phyloP scores from a whole-genome alignment of 2,797 vertebrate species.

The Morus bassanus region DNA sequence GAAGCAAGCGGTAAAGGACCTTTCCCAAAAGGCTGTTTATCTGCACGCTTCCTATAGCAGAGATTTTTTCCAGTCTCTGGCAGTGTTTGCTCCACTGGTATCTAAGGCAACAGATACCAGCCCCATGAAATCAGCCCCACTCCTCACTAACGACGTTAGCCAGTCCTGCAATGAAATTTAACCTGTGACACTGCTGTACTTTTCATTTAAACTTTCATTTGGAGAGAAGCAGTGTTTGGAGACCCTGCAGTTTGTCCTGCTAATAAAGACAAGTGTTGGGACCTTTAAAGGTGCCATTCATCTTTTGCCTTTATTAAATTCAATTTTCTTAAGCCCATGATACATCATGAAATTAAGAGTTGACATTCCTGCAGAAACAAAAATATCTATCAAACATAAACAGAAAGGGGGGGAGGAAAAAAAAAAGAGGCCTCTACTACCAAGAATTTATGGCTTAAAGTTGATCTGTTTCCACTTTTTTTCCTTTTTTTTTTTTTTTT shows the following conservation, averaged over 20 bases:
- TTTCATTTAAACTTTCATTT: slow-evolving; percentile 87
- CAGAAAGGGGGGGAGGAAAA: slow-evolving; percentile 17
- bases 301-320: slow-evolving; percentile 85
- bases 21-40: slow-evolving; percentile 60
- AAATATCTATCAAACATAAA: slow-evolving; percentile 84
- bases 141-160: slow-evolving; percentile 77
- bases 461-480: slow-evolving; percentile 79
- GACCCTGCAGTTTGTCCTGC: slow-evolving; percentile 79
- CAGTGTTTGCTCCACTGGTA: slow-evolving; percentile 67
- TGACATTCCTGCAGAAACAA: slow-evolving; percentile 84
- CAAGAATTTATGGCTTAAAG: slow-evolving; percentile 79
- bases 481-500: neutral
- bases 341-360: slow-evolving; percentile 84
- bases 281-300: slow-evolving; percentile 85
- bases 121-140: slow-evolving; percentile 74
- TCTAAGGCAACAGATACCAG: slow-evolving; percentile 78
- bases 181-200: slow-evolving; percentile 81
- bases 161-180: slow-evolving; percentile 80
- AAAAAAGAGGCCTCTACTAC: slow-evolving; percentile 66
- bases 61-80: slow-evolving; percentile 60
- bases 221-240: slow-evolving; percentile 78
- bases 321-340: slow-evolving; percentile 82
- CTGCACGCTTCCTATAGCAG: neutral
- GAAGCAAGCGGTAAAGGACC: slow-evolving; percentile 15
- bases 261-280: slow-evolving; percentile 87